A percentile compares a stretch with the other conserved stretches of the same genome.
phyloP scores from a whole-genome alignment of 2,113 vertebrate species.

The Gnathonemus longibarbis region DNA sequence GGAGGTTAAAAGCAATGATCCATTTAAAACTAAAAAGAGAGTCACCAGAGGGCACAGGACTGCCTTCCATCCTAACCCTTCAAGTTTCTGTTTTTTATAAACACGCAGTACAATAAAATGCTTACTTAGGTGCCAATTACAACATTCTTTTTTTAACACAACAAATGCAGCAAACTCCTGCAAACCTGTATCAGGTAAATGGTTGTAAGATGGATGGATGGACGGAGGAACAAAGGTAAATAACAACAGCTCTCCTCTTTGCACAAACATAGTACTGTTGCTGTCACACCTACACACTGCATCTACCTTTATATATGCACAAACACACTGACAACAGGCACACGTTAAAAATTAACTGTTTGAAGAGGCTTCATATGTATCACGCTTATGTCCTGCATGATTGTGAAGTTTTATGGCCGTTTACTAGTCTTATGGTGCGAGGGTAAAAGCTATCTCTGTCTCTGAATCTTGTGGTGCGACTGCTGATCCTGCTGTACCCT shows the following conservation, averaged over 20 bases:
- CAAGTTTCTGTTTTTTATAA: not conserved
- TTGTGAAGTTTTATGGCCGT: not conserved
- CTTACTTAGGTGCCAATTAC: not conserved
- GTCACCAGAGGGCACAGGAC: not conserved
- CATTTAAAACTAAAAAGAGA: not conserved
- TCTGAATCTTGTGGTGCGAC: not conserved
- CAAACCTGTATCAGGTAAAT: not conserved
- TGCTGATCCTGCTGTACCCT: not conserved
- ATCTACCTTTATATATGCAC: not conserved
- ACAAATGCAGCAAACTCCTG: not conserved
- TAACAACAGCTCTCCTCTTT: not conserved
- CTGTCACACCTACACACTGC: not conserved
- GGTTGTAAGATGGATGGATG: not conserved
- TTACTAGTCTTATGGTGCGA: not conserved
- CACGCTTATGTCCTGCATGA: not conserved
- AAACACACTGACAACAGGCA: not conserved
- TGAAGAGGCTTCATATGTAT: not conserved
- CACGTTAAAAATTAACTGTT: not conserved
- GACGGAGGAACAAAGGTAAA: not conserved
- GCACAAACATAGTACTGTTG: not conserved
- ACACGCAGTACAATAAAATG: not conserved
- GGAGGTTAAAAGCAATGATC: not conserved
- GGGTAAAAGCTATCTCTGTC: not conserved
- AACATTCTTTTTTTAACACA: not conserved
- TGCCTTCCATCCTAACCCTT: not conserved